A percentile compares a stretch with the other conserved stretches of the same genome.
Evolutionary conservation across 2,888 invertebrate genomes (phyloP).

Genomic region (Stenotaenia linearis): DNA sequence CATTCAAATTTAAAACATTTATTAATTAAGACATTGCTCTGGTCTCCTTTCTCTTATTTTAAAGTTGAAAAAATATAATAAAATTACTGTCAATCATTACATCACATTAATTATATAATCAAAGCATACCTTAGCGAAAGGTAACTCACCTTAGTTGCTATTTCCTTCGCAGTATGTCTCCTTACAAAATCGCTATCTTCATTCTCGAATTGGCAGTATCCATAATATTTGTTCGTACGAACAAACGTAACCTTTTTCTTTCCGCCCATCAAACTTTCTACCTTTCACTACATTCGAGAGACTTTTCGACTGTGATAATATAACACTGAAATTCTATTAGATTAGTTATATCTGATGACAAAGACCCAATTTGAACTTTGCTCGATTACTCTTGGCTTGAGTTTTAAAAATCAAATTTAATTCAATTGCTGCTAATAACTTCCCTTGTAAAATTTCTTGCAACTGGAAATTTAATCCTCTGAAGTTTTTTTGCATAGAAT

Average conservation of each 20-base stretch:
- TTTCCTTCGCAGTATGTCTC: background rate
- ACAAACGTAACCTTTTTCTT: background rate
- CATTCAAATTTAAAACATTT: too few relatives aligned
- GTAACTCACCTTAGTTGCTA: background rate
- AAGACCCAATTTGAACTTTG: background rate
- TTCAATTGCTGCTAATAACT: background rate
- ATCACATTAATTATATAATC: too few relatives aligned
- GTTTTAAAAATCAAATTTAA: background rate
- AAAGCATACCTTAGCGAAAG: too few relatives aligned
- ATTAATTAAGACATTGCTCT: too few relatives aligned
- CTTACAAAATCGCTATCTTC: background rate
- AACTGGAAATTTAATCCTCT: background rate
- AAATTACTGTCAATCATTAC: too few relatives aligned
- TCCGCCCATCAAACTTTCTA: background rate
- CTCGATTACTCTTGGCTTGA: background rate
- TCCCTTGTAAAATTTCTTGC: background rate
- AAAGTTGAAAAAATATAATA: too few relatives aligned
- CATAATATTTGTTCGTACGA: background rate
- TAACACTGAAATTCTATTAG: background rate
- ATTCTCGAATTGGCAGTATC: background rate
- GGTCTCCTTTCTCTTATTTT: too few relatives aligned
- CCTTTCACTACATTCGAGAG: background rate
- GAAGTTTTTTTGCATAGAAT: too few relatives aligned
- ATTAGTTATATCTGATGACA: background rate
- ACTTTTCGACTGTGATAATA: background rate